Conservation (phyloP, 2,113 vertebrate genomes). For the Crotalus helleri region DNA sequence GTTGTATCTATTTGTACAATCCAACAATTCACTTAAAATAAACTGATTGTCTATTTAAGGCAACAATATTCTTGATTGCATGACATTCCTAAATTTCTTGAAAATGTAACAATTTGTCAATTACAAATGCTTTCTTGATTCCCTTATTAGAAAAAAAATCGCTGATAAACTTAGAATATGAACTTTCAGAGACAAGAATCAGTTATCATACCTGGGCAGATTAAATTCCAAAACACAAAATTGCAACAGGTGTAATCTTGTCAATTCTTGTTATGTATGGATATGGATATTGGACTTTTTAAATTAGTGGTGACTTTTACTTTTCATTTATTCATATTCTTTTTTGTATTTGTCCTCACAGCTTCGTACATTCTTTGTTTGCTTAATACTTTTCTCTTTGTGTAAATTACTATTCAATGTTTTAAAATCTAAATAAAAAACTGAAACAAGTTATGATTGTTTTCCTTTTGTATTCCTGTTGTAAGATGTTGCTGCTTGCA, state of each 20-base stretch:
- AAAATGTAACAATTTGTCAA: background rate
- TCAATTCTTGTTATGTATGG: background rate
- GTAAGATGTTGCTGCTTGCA: conserved; percentile 23
- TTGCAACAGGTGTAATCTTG: background rate
- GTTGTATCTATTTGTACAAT: background rate
- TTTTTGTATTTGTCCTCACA: conserved; percentile 16
- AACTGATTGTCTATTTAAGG: background rate
- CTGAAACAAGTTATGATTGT: conserved; percentile 2
- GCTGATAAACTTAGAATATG: background rate
- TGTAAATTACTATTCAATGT: background rate
- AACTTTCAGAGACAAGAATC: background rate
- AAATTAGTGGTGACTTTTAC: background rate
- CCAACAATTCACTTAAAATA: background rate
- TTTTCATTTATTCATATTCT: conserved; percentile 3
- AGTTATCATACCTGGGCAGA: background rate
- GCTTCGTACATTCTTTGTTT: background rate
- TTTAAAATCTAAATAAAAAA: background rate
- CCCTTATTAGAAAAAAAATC: background rate
- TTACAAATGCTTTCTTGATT: background rate
- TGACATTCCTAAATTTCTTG: background rate
- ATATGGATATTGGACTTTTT: background rate
- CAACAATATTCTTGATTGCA: background rate
- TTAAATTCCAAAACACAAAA: background rate
- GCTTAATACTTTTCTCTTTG: background rate
- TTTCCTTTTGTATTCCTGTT: background rate